Evolutionary conservation across 2,113 vertebrate genomes (phyloP).

Genomic region (Corythornis madagascariensis): DNA sequence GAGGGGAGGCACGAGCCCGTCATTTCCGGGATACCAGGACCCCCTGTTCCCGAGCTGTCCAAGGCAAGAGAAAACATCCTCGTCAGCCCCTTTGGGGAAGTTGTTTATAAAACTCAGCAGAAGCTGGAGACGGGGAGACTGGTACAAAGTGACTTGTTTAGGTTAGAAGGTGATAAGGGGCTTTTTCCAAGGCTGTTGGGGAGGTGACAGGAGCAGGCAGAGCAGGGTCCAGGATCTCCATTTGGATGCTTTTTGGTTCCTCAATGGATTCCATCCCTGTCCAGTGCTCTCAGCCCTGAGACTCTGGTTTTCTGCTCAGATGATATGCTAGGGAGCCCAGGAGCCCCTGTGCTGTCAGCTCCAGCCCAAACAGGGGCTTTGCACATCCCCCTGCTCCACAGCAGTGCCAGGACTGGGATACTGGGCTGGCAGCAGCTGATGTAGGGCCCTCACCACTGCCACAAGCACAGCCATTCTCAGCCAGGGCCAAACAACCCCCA

Average conservation of each 20-base stretch:
- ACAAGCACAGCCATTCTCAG: fast-evolving
- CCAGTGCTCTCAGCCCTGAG: fast-evolving
- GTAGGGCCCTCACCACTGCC: background rate
- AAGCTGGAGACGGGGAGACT: slow-evolving; percentile 34
- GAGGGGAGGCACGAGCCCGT: background rate
- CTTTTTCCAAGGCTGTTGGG: slow-evolving; percentile 11
- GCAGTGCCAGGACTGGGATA: fast-evolving
- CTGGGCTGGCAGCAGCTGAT: fast-evolving
- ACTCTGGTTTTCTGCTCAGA: background rate
- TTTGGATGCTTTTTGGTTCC: background rate
- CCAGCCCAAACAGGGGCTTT: background rate
- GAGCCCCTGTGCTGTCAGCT: background rate
- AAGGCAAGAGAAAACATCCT: background rate
- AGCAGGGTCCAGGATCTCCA: background rate
- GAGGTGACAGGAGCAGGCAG: background rate
- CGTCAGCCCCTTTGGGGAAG: background rate
- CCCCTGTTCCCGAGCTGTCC: background rate
- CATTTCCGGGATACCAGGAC: background rate
- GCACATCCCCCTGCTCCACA: background rate
- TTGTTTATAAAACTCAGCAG: slow-evolving; percentile 48
- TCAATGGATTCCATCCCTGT: fast-evolving
- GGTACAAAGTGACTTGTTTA: slow-evolving; percentile 43
- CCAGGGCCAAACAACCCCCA: fast-evolving
- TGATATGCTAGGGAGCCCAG: background rate
- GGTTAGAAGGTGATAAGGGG: slow-evolving; percentile 39